Evolutionary conservation across 2,797 vertebrate genomes (phyloP).

Genomic region (Fistularia tabacaria): DNA sequence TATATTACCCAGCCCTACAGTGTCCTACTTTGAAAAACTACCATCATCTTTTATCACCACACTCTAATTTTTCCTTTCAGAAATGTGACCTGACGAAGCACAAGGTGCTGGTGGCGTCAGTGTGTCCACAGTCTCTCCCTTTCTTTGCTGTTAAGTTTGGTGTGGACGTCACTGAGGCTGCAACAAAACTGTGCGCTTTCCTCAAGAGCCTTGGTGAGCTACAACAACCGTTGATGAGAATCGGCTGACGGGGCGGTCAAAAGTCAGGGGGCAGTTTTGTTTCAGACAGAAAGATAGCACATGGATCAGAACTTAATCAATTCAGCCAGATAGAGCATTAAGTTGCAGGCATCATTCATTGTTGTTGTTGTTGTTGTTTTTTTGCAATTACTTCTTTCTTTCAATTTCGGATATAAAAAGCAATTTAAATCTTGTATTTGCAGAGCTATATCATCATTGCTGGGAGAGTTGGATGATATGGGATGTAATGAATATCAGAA

Average conservation of each 20-base stretch:
- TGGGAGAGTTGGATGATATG: too few species aligned
- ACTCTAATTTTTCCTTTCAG: constrained; percentile 56
- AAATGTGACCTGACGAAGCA: constrained; percentile 88
- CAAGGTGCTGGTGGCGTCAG: constrained; percentile 86
- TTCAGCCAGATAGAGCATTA: too few species aligned
- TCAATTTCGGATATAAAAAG: too few species aligned
- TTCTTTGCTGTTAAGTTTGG: constrained; percentile 91
- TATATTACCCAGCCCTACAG: background rate
- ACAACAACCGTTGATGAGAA: background rate
- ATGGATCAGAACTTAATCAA: too few species aligned
- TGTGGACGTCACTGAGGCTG: constrained; percentile 82
- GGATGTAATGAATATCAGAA: too few species aligned
- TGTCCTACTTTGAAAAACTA: background rate
- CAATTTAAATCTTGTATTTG: background rate
- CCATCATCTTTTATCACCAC: background rate
- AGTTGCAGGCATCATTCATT: background rate
- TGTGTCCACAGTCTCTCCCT: constrained; percentile 93
- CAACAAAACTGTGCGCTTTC: constrained; percentile 88
- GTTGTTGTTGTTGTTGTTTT: background rate
- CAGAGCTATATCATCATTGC: background rate
- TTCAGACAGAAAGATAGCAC: background rate
- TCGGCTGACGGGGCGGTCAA: background rate
- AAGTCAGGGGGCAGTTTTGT: background rate
- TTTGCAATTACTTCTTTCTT: too few species aligned
- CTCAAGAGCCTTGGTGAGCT: constrained; percentile 89